These are phyloP conservation scores for Loriculus beryllinus DNA, from an alignment of 2,797 vertebrate genomes.

Conservation along the genomic window DNA sequence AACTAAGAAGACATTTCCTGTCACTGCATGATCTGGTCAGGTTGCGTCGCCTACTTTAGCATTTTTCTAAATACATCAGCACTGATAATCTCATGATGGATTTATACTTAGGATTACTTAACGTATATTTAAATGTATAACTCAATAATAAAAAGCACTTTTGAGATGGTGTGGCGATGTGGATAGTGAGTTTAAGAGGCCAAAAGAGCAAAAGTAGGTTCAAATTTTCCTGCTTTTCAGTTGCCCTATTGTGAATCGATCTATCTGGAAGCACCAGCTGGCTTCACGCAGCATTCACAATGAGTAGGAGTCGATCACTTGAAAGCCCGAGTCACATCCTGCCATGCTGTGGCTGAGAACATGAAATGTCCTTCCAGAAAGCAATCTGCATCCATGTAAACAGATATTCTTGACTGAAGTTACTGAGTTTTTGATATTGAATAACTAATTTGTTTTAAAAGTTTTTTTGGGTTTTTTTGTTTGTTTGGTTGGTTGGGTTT, in stretches of 20 bases:
- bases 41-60: rapidly evolving
- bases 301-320: rapidly evolving
- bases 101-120: neutral
- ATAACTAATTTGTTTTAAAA: neutral
- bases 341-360: neutral
- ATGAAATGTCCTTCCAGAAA: neutral
- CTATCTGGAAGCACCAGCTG: neutral
- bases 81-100: neutral
- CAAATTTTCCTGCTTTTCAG: neutral
- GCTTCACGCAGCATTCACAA: rapidly evolving
- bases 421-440: neutral
- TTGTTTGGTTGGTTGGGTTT: too few relatives aligned
- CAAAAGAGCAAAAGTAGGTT: neutral
- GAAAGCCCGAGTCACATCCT: neutral
- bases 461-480: too few relatives aligned
- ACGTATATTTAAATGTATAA: neutral
- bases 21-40: neutral
- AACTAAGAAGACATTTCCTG: neutral
- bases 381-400: rapidly evolving
- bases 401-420: neutral
- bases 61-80: neutral
- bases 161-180: neutral
- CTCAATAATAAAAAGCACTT: neutral
- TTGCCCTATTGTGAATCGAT: rapidly evolving
- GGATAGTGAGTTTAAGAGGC: neutral